These are phyloP conservation scores for Tolmerus cingulatus DNA, from an alignment of 2,888 invertebrate species.

Conservation along the genomic window DNA sequence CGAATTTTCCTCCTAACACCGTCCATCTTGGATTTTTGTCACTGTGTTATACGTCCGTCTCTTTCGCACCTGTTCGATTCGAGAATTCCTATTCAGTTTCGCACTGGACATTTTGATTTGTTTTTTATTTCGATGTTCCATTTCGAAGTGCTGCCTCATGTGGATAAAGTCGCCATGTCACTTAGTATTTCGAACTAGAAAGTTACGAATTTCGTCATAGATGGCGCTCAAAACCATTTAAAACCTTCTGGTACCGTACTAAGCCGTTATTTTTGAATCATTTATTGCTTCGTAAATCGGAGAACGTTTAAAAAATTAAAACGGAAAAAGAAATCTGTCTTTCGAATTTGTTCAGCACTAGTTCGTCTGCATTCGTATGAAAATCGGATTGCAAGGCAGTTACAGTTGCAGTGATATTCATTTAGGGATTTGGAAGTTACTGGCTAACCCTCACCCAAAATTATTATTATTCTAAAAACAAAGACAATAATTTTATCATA, in stretches of 20 bases:
- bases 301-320: too few species aligned
- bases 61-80: background rate
- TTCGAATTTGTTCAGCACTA: too few species aligned
- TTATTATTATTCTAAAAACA: too few species aligned
- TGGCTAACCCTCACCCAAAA: too few species aligned
- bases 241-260: background rate
- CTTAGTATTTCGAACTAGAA: background rate
- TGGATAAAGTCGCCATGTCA: background rate
- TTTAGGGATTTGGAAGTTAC: too few species aligned
- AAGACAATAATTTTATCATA: too few species aligned
- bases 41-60: constrained; percentile 26
- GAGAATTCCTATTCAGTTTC: background rate
- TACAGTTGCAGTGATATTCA: too few species aligned
- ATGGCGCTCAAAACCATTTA: background rate
- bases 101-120: constrained; percentile 43
- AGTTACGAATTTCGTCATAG: background rate
- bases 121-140: constrained; percentile 43
- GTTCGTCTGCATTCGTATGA: too few species aligned
- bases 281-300: too few species aligned
- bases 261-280: background rate
- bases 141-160: constrained; percentile 14
- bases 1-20: constrained; percentile 41
- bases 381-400: too few species aligned
- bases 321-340: too few species aligned
- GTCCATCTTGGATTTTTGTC: constrained; percentile 49